A percentile compares a stretch with the other conserved stretches of the same genome.
These are phyloP conservation scores for Anthoptus insignis DNA, from an alignment of 2,888 invertebrate genomes.

Conservation along the genomic window DNA sequence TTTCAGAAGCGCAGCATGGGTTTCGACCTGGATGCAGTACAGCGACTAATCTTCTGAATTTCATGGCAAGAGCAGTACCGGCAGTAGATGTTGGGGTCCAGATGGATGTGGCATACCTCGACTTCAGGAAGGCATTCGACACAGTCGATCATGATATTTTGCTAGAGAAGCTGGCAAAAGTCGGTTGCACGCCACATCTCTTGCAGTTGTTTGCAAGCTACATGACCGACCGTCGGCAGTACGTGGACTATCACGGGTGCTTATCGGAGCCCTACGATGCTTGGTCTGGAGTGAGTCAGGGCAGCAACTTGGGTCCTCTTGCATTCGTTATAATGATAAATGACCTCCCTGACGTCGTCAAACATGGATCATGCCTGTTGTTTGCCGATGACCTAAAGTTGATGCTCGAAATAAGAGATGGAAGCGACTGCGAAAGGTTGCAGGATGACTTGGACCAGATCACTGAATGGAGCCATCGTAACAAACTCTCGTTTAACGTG, in stretches of 20 bases:
- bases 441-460: no score
- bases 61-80: not conserved
- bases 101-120: conserved; percentile 29
- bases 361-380: conserved; percentile 4
- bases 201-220: conserved; percentile 24
- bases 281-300: conserved; percentile 28
- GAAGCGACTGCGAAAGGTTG: no score
- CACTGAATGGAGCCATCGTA: no score
- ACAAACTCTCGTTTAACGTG: no score
- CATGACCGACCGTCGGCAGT: conserved; percentile 16
- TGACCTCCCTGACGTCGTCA: conserved; percentile 6
- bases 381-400: conserved; percentile 22
- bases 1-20: conserved; percentile 19
- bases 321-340: conserved; percentile 23
- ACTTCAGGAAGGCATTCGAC: conserved; percentile 24
- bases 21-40: conserved; percentile 15
- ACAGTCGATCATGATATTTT: conserved; percentile 5
- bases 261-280: not conserved
- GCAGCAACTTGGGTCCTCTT: conserved; percentile 21
- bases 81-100: conserved; percentile 30
- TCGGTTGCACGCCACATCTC: conserved; percentile 3
- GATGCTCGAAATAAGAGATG: not conserved
- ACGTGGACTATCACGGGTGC: conserved; percentile 18
- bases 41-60: not conserved
- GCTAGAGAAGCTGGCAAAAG: not conserved